Base-by-base conservation (phyloP, 53 echinoderm and acorn worm species). In the Crossaster papposus region DNA sequence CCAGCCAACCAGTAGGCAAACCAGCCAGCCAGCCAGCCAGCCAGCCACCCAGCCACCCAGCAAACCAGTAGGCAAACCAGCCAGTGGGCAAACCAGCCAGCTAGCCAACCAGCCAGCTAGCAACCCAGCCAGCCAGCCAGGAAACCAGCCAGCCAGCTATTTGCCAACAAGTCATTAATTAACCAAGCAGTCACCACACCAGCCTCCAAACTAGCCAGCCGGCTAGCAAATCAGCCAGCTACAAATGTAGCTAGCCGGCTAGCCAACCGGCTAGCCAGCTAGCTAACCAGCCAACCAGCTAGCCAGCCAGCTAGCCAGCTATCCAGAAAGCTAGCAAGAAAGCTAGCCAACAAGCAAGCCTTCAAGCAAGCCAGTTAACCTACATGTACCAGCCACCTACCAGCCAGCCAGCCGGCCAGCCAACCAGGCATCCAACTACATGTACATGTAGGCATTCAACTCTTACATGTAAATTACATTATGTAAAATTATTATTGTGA, bases 61-160 rank as follows among this genome's bases (percentile, higher is more conserved):
- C 54, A 4, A 51, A 30, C 20, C 30, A 54, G 15, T 2, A 37
- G 22, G 23, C 13, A 18, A 50, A 30, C 30, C 31, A 12, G 26
- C 32, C 52, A 51, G 30, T 30, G 53, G 18, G 31, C 52, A 14
- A n/a, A 15, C 83, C 30, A n/a, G 70, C 37, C 83, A 14, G 70
- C 13, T 14, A 83, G 26, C 65, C 83, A 83, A 30, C 68, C 68
- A n/a, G n/a, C n/a, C n/a, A n/a, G n/a, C n/a, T n/a, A 65, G 24
- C 65, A 7, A 2, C 2, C 65, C 65, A 65, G 65, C 65, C 65
- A 65, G 65, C 65, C 26, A 4, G 65, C 65, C 65, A 65, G 65
- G 34, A 36, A 9, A 29, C 28, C 30, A 12, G 24, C 78, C 78
- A 50, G 24, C 78, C 24, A 20, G 51, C 78, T 28, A 23, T n/a